Evolutionary conservation across 1,140 invertebrate species (phyloP).

Genomic region (Euwallacea fornicatus): DNA sequence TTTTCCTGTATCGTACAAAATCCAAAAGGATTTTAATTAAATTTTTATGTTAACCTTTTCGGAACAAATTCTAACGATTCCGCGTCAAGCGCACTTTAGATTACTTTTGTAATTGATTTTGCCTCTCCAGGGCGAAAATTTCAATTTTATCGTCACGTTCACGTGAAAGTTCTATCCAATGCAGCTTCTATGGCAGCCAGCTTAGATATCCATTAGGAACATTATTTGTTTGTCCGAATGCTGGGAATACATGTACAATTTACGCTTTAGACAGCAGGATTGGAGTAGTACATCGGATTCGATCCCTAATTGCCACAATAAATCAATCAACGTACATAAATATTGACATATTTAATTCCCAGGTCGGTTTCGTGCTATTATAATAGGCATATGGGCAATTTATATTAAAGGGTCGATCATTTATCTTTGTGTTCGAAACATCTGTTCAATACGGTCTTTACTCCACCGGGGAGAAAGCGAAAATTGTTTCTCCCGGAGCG

Average conservation of each 20-base stretch:
- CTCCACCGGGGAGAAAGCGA: slow-evolving; percentile 9
- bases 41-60: background rate
- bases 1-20: background rate
- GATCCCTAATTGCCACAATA: slow-evolving; percentile 18
- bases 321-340: slow-evolving; percentile 18
- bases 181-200: too few species aligned
- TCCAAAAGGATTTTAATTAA: background rate
- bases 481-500: slow-evolving; percentile 24
- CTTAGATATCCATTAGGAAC: too few species aligned
- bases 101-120: background rate
- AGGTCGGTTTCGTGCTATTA: slow-evolving; percentile 19
- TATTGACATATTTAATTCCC: slow-evolving; percentile 22
- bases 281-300: background rate
- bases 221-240: too few species aligned
- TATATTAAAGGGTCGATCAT: slow-evolving; percentile 28
- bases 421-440: slow-evolving; percentile 29
- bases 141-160: background rate
- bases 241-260: background rate
- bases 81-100: background rate
- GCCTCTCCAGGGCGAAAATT: too few species aligned
- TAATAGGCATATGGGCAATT: slow-evolving; percentile 29
- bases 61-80: background rate
- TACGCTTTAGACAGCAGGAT: slow-evolving; percentile 3
- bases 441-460: slow-evolving; percentile 20
- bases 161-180: background rate